Base-by-base conservation (phyloP, 2,113 vertebrate genomes). In the Dolichotis patagonum region DNA sequence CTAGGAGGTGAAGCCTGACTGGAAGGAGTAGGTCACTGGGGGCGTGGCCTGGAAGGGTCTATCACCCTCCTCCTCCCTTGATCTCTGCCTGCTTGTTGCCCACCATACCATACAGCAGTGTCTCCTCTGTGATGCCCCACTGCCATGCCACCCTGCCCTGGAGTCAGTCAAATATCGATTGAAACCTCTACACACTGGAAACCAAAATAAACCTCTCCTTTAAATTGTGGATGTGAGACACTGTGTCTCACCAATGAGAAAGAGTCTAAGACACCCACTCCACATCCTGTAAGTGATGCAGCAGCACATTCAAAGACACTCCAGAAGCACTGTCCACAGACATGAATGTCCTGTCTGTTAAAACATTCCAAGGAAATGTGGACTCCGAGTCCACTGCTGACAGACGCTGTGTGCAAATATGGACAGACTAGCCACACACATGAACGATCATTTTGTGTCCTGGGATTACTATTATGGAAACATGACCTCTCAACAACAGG, bases 401-500 rank as follows among this genome's bases (percentile, higher is more conserved):
- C 24, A 32, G 69, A 49, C 56, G n/a, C 75, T 8, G 2, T 0
- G 0, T 0, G 19, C 12, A 38, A 1, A 19, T 1, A 6, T 1
- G n/a, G 78, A 58, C 24, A 7, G 7, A 28, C 4, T 0, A 30
- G n/a, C 30, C 0, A 1, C 0, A 2, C 17, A 2, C 43, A 12
- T 0, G 2, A 32, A 6, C 7, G 12, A 16, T 3, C 4, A 4
- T 78, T 28, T 5, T 0, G 0, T 20, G 6, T 26, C 0, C 26
- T 8, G 0, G 10, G 13, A 16, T 0, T 0, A 6, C 30, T 11
- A 3, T 14, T 3, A 7, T 20, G 0, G 5, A 0, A 7, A 71
- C 17, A 26, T 1, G 43, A 77, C 73, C 73, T 28, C 24, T 46
- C 2, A 2, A 28, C 41, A 16, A 30, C 10, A 1, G 5, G n/a